Evolutionary conservation across 1,140 invertebrate genomes (phyloP).

Genomic region (Tetramorium parvispinum): DNA sequence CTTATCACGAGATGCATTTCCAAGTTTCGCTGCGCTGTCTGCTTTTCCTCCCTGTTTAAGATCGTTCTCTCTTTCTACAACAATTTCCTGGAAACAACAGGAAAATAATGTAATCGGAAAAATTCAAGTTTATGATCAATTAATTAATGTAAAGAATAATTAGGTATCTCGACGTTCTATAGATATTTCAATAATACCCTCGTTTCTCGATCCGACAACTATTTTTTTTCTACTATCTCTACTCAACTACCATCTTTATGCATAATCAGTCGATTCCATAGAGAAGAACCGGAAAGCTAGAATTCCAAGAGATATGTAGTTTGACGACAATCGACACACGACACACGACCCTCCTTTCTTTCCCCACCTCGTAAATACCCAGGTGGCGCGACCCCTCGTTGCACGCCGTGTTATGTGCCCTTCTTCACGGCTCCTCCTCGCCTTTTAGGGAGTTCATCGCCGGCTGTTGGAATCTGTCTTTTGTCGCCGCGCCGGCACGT

Average conservation of each 20-base stretch:
- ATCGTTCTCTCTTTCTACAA: background rate
- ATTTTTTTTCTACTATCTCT: background rate
- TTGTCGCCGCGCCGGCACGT: constrained; percentile 59
- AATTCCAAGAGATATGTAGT: constrained; percentile 51
- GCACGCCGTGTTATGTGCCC: constrained; percentile 13
- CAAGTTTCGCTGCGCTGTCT: constrained; percentile 26
- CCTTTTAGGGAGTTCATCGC: constrained; percentile 67
- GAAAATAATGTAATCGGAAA: background rate
- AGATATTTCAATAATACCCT: background rate
- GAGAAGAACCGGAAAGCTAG: background rate
- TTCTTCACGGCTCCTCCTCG: constrained; percentile 54
- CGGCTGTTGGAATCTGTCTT: constrained; percentile 72
- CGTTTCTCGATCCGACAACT: background rate
- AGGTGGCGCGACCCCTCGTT: constrained; percentile 37
- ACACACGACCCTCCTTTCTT: constrained; percentile 23
- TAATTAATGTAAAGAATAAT: background rate
- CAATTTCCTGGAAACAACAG: background rate
- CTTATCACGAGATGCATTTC: constrained; percentile 53
- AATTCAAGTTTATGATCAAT: background rate
- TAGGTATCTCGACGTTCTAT: too few relatives aligned
- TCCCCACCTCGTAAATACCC: constrained; percentile 65
- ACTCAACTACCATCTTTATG: too few relatives aligned
- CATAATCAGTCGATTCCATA: background rate
- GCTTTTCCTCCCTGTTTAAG: constrained; percentile 9
- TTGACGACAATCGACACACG: constrained; percentile 55